Evolutionary conservation across 2,113 vertebrate genomes (phyloP).

Genomic region (Eudyptes chrysolophus): DNA sequence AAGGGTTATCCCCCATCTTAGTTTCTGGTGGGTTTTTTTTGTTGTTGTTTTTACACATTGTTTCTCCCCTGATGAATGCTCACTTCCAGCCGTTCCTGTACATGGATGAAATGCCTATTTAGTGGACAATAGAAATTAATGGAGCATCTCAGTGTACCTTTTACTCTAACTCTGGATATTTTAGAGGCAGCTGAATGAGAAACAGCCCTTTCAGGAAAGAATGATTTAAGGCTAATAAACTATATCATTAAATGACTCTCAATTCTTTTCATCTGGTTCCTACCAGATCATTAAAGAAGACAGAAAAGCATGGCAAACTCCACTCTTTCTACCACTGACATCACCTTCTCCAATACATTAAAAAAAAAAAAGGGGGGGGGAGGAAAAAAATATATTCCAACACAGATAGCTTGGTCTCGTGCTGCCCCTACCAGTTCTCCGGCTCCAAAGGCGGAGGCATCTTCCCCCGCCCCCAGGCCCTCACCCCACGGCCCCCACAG

Average conservation of each 20-base stretch:
- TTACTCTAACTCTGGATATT: not conserved
- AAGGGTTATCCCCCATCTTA: not conserved
- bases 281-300: not conserved
- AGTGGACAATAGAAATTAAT: not conserved
- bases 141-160: not conserved
- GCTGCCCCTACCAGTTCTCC: not conserved
- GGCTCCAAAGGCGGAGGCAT: not conserved
- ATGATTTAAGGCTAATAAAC: not conserved
- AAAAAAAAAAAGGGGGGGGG: no score
- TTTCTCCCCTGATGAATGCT: not conserved
- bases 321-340: not conserved
- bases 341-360: not conserved
- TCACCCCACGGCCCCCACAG: not conserved
- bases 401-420: not conserved
- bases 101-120: not conserved
- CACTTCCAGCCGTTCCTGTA: not conserved
- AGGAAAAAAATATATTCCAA: not conserved
- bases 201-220: not conserved
- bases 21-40: no score
- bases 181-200: not conserved
- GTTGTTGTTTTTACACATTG: not conserved
- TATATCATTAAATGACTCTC: not conserved
- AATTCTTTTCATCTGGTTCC: not conserved
- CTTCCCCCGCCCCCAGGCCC: not conserved
- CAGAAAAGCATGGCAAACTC: not conserved